Evolutionary conservation across 2,113 vertebrate genomes (phyloP).

Genomic region (Poeciliopsis retropinna): DNA sequence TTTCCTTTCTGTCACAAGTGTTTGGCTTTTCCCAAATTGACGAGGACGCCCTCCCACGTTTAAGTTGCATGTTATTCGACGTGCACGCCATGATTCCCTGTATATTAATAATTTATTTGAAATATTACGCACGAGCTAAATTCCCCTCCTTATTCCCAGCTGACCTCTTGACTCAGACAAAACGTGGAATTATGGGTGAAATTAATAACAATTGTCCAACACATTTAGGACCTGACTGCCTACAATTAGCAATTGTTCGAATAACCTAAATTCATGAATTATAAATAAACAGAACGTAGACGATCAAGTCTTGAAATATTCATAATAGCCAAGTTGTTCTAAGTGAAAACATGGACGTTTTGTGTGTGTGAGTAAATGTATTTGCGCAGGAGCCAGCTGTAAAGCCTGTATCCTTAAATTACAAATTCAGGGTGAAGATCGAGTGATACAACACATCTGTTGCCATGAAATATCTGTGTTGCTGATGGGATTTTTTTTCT

Average conservation of each 20-base stretch:
- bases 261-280: constrained; percentile 13
- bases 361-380: constrained; percentile 17
- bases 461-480: constrained; percentile 37
- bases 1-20: constrained; percentile 42
- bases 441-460: constrained; percentile 41
- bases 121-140: constrained; percentile 42
- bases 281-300: constrained; percentile 13
- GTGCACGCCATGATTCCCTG: constrained; percentile 3
- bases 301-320: constrained; percentile 15
- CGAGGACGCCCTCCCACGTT: constrained; percentile 43
- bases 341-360: constrained; percentile 17
- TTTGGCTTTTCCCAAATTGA: constrained; percentile 44
- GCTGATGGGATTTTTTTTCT: constrained; percentile 16
- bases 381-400: constrained; percentile 30
- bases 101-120: constrained; percentile 50
- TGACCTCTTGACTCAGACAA: constrained; percentile 40
- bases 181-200: constrained; percentile 39
- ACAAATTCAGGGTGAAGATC: constrained; percentile 27
- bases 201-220: constrained; percentile 64
- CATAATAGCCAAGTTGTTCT: not conserved
- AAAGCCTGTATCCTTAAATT: constrained; percentile 33
- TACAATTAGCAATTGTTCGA: constrained; percentile 15
- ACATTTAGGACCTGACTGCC: constrained; percentile 27
- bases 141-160: constrained; percentile 47
- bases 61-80: constrained; percentile 35